Base-by-base conservation (phyloP, 2,888 invertebrate genomes). In the Amorpha juglandis region DNA sequence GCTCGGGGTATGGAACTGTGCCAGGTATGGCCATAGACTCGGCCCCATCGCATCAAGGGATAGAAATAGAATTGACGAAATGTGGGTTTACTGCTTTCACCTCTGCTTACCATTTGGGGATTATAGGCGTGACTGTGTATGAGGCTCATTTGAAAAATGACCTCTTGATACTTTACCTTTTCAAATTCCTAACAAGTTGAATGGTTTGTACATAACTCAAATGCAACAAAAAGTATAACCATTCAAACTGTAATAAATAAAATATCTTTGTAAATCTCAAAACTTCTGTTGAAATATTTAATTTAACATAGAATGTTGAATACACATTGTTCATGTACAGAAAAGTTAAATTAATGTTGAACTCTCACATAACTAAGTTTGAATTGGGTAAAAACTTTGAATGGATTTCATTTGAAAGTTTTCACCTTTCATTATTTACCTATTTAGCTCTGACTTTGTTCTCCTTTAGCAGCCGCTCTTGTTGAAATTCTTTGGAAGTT, bases 351-450 rank as follows among this genome's bases (percentile, higher is more conserved):
- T 86, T 82, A 84, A 78, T 78, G 78, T 75, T 69, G 72, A 80
- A 75, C 77, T 78, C 77, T 78, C 75, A 69, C 74, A 72, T 74
- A 79, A 79, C 79, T 76, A 81, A 86, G 74, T 86, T 85, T 79
- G 79, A 77, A 83, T 81, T 80, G 79, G 75, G 80, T 76, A 79
- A 78, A 81, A 88, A 89, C 79, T 88, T 88, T 80, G 79, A 82
- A 87, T 86, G 82, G 80, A 83, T 84, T 87, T 88, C 79, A 84
- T 87, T 87, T 79, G 74, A 79, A 89, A 90, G 81, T 90, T 88
- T 78, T 77, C 75, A 78, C 82, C 80, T 84, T 81, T 82, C 81
- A 85, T 86, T 89, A 87, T 87, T 84, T 81, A 82, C 85, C 79
- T 85, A 82, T 86, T 87, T 83, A 76, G 78, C 80, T 84, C 82